A percentile compares a stretch with the other conserved stretches of the same genome.
Conservation (phyloP, 1,140 invertebrate species). For the Belonocnema kinseyi region DNA sequence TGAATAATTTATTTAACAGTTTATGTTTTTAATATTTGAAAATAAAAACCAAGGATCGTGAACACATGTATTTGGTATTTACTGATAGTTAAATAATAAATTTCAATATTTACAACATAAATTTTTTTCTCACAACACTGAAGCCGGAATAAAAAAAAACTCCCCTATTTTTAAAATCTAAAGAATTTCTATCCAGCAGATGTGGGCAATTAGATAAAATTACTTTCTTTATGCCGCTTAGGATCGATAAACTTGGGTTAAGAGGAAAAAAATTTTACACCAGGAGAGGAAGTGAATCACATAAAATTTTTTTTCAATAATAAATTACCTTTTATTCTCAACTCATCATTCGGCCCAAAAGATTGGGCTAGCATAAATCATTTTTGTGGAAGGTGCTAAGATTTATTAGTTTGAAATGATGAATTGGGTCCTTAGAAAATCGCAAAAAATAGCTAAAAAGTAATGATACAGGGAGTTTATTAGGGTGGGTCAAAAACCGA, state of each 20-base stretch:
- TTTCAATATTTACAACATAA: background rate
- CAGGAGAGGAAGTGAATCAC: background rate
- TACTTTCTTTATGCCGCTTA: conserved; percentile 6
- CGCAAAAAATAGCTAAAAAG: too few species aligned
- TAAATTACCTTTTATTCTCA: conserved; percentile 5
- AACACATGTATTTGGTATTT: too few species aligned
- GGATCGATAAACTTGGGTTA: conserved; percentile 13
- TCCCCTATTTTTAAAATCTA: background rate
- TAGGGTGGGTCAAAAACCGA: too few species aligned
- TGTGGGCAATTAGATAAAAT: conserved; percentile 13
- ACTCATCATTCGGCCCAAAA: conserved; percentile 19
- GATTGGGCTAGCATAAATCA: background rate
- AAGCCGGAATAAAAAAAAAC: background rate
- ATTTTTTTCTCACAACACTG: background rate
- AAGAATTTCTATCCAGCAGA: background rate
- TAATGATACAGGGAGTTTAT: too few species aligned
- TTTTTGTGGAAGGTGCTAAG: background rate
- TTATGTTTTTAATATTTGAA: too few species aligned
- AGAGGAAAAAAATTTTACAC: background rate
- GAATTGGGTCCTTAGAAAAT: background rate
- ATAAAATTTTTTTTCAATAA: background rate
- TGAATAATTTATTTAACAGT: too few species aligned
- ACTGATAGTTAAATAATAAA: too few species aligned
- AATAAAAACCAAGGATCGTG: too few species aligned
- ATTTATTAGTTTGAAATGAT: conserved; percentile 20